A percentile compares a stretch with the other conserved stretches of the same genome.
These are phyloP conservation scores for Zaprionus davidi DNA, from an alignment of 1,140 invertebrate genomes.

Conservation along the genomic window DNA sequence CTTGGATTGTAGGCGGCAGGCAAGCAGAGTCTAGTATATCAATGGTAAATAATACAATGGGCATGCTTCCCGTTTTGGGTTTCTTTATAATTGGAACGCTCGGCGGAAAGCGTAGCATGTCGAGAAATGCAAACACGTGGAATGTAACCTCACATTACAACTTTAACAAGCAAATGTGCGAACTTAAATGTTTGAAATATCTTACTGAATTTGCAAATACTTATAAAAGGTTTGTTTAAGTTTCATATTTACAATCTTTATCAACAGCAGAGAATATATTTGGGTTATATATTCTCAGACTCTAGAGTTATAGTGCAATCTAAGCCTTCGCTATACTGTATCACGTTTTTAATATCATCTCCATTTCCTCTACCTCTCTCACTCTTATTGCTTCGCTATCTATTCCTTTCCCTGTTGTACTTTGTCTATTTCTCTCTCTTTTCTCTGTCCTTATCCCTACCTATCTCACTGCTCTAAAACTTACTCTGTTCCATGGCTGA, in stretches of 20 bases:
- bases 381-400: no score
- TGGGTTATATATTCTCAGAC: not conserved
- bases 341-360: slow-evolving; percentile 10
- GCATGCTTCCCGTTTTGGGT: slow-evolving; percentile 18
- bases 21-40: not conserved
- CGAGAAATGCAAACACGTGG: not conserved
- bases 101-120: slow-evolving; percentile 4
- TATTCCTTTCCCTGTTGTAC: not conserved
- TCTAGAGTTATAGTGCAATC: not conserved
- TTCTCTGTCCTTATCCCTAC: not conserved
- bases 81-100: slow-evolving; percentile 15
- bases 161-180: not conserved
- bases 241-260: not conserved
- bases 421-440: not conserved
- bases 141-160: not conserved
- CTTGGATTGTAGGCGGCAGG: not conserved
- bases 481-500: slow-evolving; percentile 70
- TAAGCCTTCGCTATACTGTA: not conserved
- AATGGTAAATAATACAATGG: slow-evolving; percentile 37
- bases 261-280: not conserved
- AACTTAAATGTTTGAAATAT: not conserved
- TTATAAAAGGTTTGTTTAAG: not conserved
- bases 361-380: not conserved
- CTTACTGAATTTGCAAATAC: not conserved
- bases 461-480: slow-evolving; percentile 38